A percentile compares a stretch with the other conserved stretches of the same genome.
Evolutionary conservation across 2,113 vertebrate species (phyloP).

Genomic region (Porphyrio hochstetteri): DNA sequence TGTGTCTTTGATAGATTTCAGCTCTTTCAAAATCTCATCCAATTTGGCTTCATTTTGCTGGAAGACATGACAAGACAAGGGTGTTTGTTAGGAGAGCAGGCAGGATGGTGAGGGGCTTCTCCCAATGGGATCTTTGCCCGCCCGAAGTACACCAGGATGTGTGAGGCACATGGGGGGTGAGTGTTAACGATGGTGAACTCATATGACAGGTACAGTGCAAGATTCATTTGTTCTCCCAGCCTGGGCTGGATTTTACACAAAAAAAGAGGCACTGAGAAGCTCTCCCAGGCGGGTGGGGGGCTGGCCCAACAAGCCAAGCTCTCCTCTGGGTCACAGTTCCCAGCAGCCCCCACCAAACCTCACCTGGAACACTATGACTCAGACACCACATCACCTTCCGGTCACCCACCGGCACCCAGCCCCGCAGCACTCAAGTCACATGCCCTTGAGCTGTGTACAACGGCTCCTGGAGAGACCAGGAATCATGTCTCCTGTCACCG

Average conservation of each 20-base stretch:
- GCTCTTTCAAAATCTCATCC: slow-evolving; percentile 95
- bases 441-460: fast-evolving
- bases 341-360: neutral
- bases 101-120: neutral
- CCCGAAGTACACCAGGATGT: fast-evolving
- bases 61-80: neutral
- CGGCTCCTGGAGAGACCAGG: fast-evolving
- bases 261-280: neutral
- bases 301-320: neutral
- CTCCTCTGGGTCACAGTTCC: neutral
- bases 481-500: neutral
- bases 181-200: too few species aligned
- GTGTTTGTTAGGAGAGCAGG: fast-evolving
- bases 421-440: fast-evolving
- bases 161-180: neutral
- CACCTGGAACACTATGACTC: neutral
- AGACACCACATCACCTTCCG: neutral
- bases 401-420: neutral
- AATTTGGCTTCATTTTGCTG: slow-evolving; percentile 92
- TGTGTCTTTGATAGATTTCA: slow-evolving; percentile 92
- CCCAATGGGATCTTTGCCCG: neutral
- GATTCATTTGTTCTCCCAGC: too few species aligned
- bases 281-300: neutral
- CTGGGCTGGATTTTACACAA: neutral
- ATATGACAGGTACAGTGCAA: neutral